A percentile compares a stretch with the other conserved stretches of the same genome.
phyloP scores from a whole-genome alignment of 2,888 invertebrate species.

The Zhuqinia jingwanae region DNA sequence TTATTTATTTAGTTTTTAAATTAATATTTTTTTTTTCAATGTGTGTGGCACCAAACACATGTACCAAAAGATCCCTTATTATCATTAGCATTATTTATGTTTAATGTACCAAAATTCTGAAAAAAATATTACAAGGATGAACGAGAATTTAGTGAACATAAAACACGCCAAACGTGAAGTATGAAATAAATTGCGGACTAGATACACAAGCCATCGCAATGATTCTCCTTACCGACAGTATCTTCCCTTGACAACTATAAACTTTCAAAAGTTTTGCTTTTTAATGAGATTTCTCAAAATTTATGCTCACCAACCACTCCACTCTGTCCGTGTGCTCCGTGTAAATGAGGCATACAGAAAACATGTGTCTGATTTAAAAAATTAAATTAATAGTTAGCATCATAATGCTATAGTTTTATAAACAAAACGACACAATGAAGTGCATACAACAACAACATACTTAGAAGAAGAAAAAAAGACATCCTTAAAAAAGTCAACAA shows the following conservation, averaged over 20 bases:
- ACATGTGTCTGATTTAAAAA: no score
- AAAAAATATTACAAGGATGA: background rate
- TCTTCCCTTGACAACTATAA: constrained; percentile 48
- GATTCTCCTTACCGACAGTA: constrained; percentile 21
- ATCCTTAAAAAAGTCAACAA: background rate
- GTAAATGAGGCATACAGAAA: no score
- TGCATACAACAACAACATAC: no score
- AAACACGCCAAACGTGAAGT: no score
- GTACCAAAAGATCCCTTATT: no score
- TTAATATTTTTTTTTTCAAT: no score
- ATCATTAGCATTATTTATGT: no score
- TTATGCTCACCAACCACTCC: background rate
- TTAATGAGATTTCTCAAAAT: background rate
- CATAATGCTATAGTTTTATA: no score
- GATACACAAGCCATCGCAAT: constrained; percentile 15
- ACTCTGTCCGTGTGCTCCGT: background rate
- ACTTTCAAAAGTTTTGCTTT: constrained; percentile 25
- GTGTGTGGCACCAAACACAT: constrained; percentile 29
- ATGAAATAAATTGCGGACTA: constrained; percentile 47
- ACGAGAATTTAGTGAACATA: constrained; percentile 39
- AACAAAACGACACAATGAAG: no score
- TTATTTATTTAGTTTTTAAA: no score
- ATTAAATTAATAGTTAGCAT: no score
- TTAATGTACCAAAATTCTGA: no score
- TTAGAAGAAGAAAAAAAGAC: background rate